Evolutionary conservation across 92 coral and sea anemone genomes (phyloP), one percentile per base, ranked within the genome.

Genomic region (Actinostola sp.): DNA sequence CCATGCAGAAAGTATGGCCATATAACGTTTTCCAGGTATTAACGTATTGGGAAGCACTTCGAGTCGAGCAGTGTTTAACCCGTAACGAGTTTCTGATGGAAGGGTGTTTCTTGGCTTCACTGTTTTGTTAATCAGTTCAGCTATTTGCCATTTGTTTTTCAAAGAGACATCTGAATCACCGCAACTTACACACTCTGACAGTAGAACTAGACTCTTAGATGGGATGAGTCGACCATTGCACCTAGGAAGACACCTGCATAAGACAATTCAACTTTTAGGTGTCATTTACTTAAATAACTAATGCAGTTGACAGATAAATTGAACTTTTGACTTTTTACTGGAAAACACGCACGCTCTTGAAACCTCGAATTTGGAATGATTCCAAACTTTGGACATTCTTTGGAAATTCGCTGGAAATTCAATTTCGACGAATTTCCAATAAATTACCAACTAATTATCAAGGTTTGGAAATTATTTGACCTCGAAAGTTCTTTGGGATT

Each of bases 171-270:
- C 81, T 23, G 72, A 52, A 35, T 50, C 52, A 64, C 81, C 61
- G 52, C 81, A 75, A 28, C 71, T 75, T 26, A 43, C 36, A 36
- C 81, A 75, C n/a, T 53, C 68, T 1, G 62, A 59, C 14, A 63
- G 42, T 14, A 75, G 63, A 24, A 64, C 72, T 3, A 75, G 45
- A 43, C 72, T 63, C 23, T 11, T 31, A 1, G 65, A 66, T 20
- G 71, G 63, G 41, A 75, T 75, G 0, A 75, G 65, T 11, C 70
- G 63, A 13, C 81, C 81, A 16, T 57, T 38, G 20, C 81, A 75
- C 11, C 16, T 33, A 8, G 81, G 81, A 1, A 57, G 35, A 49
- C 81, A 75, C 81, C 81, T 72, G 41, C 5, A 31, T 8, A 6
- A 42, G n/a, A 7, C 7, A 12, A 63, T 11, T 3, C 4, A 43